Evolutionary conservation across 2,113 vertebrate genomes (phyloP).

Genomic region (Porphyrio hochstetteri): DNA sequence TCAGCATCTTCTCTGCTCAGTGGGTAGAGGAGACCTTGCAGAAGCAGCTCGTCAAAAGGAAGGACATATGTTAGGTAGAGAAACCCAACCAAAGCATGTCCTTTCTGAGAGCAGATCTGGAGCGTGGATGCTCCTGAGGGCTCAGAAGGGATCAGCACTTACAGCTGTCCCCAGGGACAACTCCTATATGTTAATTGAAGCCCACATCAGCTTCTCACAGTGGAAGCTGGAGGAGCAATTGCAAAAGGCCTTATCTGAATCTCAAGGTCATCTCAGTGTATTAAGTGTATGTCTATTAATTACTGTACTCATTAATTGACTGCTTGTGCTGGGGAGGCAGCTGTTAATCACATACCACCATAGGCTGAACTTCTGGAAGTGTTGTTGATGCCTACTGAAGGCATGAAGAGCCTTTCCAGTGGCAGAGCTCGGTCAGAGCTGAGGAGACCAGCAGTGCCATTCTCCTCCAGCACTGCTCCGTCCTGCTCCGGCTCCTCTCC

Average conservation of each 20-base stretch:
- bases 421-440: too few relatives aligned
- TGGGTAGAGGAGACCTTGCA: neutral
- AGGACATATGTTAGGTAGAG: too few relatives aligned
- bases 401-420: neutral
- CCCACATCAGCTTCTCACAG: neutral
- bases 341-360: neutral
- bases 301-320: neutral
- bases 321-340: neutral
- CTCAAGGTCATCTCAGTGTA: neutral
- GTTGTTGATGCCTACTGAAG: neutral
- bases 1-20: neutral
- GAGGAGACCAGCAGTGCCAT: neutral
- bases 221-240: neutral
- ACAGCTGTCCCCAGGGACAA: neutral
- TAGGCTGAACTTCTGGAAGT: neutral
- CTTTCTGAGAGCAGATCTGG: neutral
- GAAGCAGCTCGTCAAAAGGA: neutral
- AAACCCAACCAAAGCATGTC: neutral
- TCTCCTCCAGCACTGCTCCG: neutral
- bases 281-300: neutral
- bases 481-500: neutral
- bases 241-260: neutral
- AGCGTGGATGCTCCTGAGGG: neutral
- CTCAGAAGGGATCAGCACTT: neutral
- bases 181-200: neutral